Evolutionary conservation across 1,140 invertebrate species (phyloP), one percentile per base, ranked within the genome.

Genomic region (Drosophila nannoptera): DNA sequence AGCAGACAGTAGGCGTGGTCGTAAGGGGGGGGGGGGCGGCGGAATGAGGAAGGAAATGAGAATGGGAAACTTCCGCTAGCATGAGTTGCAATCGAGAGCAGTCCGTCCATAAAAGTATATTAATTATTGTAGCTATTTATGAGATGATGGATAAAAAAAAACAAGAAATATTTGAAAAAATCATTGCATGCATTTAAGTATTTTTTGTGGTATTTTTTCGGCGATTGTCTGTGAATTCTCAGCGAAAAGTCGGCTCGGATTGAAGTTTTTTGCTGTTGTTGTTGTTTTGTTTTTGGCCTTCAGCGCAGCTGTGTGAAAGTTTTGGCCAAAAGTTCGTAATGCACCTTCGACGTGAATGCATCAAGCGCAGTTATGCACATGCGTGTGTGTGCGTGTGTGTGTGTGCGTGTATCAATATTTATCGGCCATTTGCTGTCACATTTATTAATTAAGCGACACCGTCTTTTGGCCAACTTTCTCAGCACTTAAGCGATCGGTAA

Each of bases 391-490:
- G 29, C 35, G 7, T 7, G n/a, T 22, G 8, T 43, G 29, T 32
- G 9, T 31, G 52, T n/a, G n/a, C n/a, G n/a, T n/a, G n/a, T n/a
- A 31, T 65, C 32, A 58, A 54, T 54, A 50, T 36, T 80, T 84
- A 83, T 84, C 80, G 76, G 38, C 76, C 78, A 84, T 83, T 82
- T 83, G 77, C 80, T 84, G 80, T 83, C 80, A 78, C 80, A 84
- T 84, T 83, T 84, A 84, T 84, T 83, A 83, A 83, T 83, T 82
- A 82, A 82, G 75, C 74, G 78, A 75, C 66, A 52, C 78, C 75
- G 70, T 38, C 42, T 69, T 31, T 45, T 63, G 45, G 42, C 45
- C 48, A 68, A 69, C 69, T 72, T 73, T 71, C 60, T 56, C 75
- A 71, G 55, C 68, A 53, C 73, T 84, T 80, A 68, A 65, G 50